Conservation (phyloP, 2,797 vertebrate species). For the Rousettus madagascariensis region DNA sequence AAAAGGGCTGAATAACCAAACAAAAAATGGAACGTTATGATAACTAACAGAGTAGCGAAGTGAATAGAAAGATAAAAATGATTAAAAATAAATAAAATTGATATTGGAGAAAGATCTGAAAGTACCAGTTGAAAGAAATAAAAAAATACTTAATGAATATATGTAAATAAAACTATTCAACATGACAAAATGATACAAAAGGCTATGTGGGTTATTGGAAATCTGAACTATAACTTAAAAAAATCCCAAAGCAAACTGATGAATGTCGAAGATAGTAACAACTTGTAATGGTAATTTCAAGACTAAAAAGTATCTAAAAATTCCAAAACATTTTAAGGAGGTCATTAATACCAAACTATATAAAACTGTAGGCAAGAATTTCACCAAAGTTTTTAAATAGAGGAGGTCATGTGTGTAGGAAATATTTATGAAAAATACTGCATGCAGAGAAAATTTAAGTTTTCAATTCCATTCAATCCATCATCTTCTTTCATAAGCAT, state of each 20-base stretch:
- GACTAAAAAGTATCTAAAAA: background rate
- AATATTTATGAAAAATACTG: slow-evolving; percentile 12
- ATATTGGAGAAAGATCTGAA: background rate
- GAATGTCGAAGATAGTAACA: background rate
- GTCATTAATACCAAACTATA: background rate
- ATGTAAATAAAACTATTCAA: background rate
- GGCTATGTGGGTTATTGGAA: background rate
- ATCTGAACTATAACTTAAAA: background rate
- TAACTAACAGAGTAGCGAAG: background rate
- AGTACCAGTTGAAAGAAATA: background rate
- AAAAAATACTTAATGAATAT: background rate
- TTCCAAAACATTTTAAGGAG: background rate
- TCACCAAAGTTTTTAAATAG: background rate
- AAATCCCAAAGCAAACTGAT: background rate
- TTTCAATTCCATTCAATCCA: background rate
- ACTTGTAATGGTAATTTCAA: background rate
- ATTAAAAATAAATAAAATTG: background rate
- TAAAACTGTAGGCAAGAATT: background rate
- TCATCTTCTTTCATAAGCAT: background rate
- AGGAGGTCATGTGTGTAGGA: background rate
- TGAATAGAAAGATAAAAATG: background rate
- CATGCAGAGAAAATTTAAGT: background rate
- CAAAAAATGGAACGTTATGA: background rate
- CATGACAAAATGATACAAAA: background rate
- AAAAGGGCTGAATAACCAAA: background rate